Conservation (phyloP, 2,113 vertebrate genomes). For the Macrotus californicus region DNA sequence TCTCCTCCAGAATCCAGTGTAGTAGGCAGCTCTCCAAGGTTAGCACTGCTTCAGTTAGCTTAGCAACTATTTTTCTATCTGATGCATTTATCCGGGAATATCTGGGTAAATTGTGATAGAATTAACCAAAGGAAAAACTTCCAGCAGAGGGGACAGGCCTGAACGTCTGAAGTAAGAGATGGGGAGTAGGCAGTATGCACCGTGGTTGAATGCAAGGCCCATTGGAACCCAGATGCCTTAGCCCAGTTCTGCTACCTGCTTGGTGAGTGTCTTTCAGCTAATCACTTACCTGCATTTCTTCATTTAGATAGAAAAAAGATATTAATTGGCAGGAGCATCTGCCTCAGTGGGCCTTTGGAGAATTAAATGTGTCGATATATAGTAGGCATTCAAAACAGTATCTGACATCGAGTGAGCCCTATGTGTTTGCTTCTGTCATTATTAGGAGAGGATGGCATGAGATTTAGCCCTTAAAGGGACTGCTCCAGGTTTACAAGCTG, state of each 20-base stretch:
- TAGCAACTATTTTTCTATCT: neutral
- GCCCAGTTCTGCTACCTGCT: neutral
- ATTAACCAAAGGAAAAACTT: neutral
- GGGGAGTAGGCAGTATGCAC: neutral
- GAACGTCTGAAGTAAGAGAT: neutral
- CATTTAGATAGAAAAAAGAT: neutral
- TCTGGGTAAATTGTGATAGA: neutral
- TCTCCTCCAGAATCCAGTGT: neutral
- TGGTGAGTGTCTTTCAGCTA: neutral
- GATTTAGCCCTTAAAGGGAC: neutral
- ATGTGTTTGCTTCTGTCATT: neutral
- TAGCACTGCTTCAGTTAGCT: neutral
- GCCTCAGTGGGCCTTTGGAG: neutral
- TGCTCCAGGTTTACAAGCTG: neutral
- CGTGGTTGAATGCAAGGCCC: neutral
- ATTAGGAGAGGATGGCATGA: neutral
- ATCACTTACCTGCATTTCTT: neutral
- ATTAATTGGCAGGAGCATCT: neutral
- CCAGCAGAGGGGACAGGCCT: neutral
- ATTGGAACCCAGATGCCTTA: neutral
- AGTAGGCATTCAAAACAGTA: neutral
- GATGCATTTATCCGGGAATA: neutral
- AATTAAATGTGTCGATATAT: neutral
- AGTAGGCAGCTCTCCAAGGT: neutral
- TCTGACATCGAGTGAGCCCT: neutral